Base-by-base conservation (phyloP, 2,797 vertebrate genomes). In the Aselliscus stoliczkanus region DNA sequence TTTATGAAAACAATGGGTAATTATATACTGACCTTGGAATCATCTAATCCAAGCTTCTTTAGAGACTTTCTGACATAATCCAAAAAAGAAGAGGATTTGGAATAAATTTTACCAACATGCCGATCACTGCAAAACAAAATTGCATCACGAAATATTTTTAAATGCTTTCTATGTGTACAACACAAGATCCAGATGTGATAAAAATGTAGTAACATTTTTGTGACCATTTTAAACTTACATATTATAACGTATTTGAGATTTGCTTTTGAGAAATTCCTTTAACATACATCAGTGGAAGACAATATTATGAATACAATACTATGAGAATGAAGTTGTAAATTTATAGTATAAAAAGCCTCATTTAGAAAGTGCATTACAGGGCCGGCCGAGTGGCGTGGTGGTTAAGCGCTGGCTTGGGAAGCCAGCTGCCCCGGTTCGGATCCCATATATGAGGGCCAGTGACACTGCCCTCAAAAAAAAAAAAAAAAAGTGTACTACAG, bases 31-130 rank as follows among this genome's bases (percentile, higher is more conserved):
- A 99, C 99, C 99, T 99, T 98, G 23, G 98, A 98, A 20, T 99
- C 99, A 97, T 99, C 99, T 98, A 99, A 98, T 4, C 99, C 99
- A 98, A 99, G 98, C 95, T 99, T 99, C 96, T 97, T 98, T 62
- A 99, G 98, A 90, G 99, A 99, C 96, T 98, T 99, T 52, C 98
- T 99, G 60, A 99, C 99, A 90, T 99, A 99, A 97, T 99, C 99
- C 98, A 99, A 93, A 76, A 99, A 99, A 5, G 99, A 99, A 50
- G 98, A 98, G 4, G 99, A 98, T 95, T 99, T 99, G 96, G 99
- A 99, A 98, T 99, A 99, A 82, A 99, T 98, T 88, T 99, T 99
- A 54, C 99, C 99, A 91, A 99, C 99, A 62, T 99, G 99, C 87
- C 97, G 99, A 96, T 99, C 98, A 92, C 98, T 99, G 97, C 47